These are phyloP conservation scores for Ahaetulla prasina DNA, from an alignment of 2,113 vertebrate genomes.

Conservation along the genomic window DNA sequence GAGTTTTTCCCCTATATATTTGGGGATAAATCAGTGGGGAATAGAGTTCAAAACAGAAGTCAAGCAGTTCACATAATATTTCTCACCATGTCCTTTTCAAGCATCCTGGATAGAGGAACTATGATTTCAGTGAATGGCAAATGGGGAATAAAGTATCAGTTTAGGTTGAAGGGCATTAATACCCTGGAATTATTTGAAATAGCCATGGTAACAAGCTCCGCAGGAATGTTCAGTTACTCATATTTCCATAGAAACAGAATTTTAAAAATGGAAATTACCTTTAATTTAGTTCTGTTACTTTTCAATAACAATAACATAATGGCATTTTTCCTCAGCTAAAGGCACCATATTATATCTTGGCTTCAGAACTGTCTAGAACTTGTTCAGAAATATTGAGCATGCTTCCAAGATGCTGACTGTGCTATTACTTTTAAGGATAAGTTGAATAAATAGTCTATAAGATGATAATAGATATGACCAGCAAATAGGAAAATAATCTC, in stretches of 20 bases:
- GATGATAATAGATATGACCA: constrained; percentile 11
- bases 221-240: constrained; percentile 57
- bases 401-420: constrained; percentile 39
- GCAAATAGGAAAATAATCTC: background rate
- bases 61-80: background rate
- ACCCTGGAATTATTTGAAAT: constrained; percentile 61
- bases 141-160: constrained; percentile 41
- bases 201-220: constrained; percentile 64
- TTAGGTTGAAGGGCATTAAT: constrained; percentile 59
- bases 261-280: constrained; percentile 59
- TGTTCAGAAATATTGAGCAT: constrained; percentile 53
- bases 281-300: constrained; percentile 59
- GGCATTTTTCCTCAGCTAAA: constrained; percentile 48
- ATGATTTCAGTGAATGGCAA: constrained; percentile 37
- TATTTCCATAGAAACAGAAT: constrained; percentile 62
- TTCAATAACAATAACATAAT: constrained; percentile 42
- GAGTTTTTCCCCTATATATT: background rate
- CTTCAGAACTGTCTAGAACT: constrained; percentile 43
- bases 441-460: background rate
- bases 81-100: background rate
- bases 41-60: background rate
- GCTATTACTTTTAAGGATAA: constrained; percentile 41
- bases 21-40: fast-evolving
- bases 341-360: constrained; percentile 30
- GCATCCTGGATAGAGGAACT: background rate